Conservation (phyloP, 2,113 vertebrate genomes). For the Neopipo cinnamomea region DNA sequence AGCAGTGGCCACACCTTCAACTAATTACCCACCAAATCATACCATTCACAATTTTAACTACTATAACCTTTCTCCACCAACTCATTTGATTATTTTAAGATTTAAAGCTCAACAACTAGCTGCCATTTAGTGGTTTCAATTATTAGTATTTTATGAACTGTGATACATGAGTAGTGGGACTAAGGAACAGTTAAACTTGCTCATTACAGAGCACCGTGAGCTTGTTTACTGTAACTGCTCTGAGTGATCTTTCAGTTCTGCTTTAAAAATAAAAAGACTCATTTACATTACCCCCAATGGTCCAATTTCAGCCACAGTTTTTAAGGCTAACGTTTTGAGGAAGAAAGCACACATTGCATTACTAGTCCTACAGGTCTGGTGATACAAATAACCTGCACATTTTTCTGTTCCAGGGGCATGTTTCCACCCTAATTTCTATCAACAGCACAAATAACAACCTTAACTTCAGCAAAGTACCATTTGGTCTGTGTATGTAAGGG, state of each 20-base stretch:
- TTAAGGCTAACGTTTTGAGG: not conserved
- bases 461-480: not conserved
- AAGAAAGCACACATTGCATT: not conserved
- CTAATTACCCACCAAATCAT: not conserved
- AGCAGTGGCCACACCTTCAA: not conserved
- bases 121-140: not conserved
- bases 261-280: slow-evolving; percentile 25
- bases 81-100: not conserved
- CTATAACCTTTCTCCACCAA: not conserved
- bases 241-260: not conserved
- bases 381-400: not conserved
- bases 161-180: not conserved
- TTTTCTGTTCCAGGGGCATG: not conserved
- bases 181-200: not conserved
- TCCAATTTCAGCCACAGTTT: not conserved
- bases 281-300: not conserved
- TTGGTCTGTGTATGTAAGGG: not conserved
- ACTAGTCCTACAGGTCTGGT: not conserved
- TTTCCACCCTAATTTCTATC: not conserved
- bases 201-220: not conserved
- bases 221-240: not conserved
- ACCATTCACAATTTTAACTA: not conserved
- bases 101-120: not conserved
- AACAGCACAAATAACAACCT: not conserved
- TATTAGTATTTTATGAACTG: not conserved